phyloP scores from a whole-genome alignment of 2,113 vertebrate species.

The Psephotus haematonotus region DNA sequence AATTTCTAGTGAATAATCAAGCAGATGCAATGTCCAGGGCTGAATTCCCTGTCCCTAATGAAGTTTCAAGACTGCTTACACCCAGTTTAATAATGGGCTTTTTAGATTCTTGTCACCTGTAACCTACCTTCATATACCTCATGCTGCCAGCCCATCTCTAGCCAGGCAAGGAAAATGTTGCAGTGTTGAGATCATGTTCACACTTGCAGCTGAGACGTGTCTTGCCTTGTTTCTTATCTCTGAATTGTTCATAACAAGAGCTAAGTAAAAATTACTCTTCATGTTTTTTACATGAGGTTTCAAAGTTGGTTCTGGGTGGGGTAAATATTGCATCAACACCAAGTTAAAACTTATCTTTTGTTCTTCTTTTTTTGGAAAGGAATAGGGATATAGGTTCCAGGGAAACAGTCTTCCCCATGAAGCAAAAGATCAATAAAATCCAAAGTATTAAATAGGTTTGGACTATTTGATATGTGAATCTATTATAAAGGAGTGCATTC shows the following conservation, averaged over 20 bases:
- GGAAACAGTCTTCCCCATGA: neutral
- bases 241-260: slow-evolving; percentile 50
- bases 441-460: neutral
- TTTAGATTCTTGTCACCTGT: slow-evolving; percentile 36
- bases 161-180: slow-evolving; percentile 48
- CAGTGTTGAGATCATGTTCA: slow-evolving; percentile 24
- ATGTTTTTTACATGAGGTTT: slow-evolving; percentile 66
- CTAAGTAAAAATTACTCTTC: slow-evolving; percentile 51
- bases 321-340: slow-evolving; percentile 55
- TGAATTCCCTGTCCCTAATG: slow-evolving; percentile 19
- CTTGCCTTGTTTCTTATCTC: slow-evolving; percentile 58
- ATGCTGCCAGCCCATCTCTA: slow-evolving; percentile 23
- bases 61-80: slow-evolving; percentile 24
- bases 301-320: slow-evolving; percentile 67
- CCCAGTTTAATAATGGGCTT: slow-evolving; percentile 53
- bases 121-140: slow-evolving; percentile 36
- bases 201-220: slow-evolving; percentile 17
- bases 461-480: neutral
- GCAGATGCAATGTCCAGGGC: slow-evolving; percentile 42
- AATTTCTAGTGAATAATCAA: slow-evolving; percentile 17
- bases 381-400: slow-evolving; percentile 16
- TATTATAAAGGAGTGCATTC: neutral
- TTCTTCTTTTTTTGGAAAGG: slow-evolving; percentile 54
- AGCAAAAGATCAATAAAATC: neutral
- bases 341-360: slow-evolving; percentile 65